A percentile compares a stretch with the other conserved stretches of the same genome.
phyloP scores from a whole-genome alignment of 2,888 invertebrate genomes.

The Dichetophora obliterata region DNA sequence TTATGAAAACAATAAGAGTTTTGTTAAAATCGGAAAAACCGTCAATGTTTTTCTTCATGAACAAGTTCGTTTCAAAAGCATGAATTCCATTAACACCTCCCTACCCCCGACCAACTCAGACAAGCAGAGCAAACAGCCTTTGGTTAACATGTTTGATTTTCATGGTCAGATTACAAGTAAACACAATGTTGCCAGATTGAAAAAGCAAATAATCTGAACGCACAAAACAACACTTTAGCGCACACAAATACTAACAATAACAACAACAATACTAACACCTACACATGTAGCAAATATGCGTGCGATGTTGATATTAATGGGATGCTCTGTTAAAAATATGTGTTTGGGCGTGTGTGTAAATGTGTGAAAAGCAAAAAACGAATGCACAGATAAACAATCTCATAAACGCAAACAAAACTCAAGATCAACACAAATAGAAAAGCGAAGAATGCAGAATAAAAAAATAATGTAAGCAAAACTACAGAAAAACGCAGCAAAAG shows the following conservation, averaged over 20 bases:
- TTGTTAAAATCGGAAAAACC: too few relatives aligned
- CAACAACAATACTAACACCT: background rate
- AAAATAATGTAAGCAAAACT: background rate
- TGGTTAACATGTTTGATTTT: background rate
- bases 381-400: constrained; percentile 10
- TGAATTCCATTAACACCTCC: constrained; percentile 24
- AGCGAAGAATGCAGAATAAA: background rate
- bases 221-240: background rate
- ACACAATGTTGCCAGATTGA: constrained; percentile 28
- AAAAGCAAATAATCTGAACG: constrained; percentile 13
- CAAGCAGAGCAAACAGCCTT: constrained; percentile 19
- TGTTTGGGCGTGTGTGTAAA: background rate
- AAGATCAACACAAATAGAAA: constrained; percentile 24
- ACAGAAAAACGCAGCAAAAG: background rate
- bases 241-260: background rate
- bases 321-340: background rate
- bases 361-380: background rate
- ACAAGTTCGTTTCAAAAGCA: constrained; percentile 32
- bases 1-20: too few relatives aligned
- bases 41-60: constrained; percentile 43
- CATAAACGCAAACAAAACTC: constrained; percentile 21
- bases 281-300: background rate
- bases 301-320: background rate
- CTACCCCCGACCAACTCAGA: constrained; percentile 40
- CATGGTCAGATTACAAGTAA: constrained; percentile 5